phyloP scores from a whole-genome alignment of 2,113 vertebrate species.

The Zeus faber region DNA sequence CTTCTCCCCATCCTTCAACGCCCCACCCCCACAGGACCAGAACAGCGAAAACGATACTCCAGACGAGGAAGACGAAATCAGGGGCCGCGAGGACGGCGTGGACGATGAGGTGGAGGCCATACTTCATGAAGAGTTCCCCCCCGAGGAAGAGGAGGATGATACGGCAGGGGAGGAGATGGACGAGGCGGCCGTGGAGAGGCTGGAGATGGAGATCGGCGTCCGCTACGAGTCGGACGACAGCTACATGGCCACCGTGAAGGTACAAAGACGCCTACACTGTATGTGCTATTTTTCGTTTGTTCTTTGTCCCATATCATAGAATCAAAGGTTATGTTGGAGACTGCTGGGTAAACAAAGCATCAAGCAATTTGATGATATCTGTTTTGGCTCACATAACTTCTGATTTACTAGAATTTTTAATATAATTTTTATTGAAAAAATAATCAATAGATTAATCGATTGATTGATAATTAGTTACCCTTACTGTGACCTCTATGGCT shows the following conservation, averaged over 20 bases:
- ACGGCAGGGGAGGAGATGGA: conserved; percentile 79
- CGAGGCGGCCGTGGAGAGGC: conserved; percentile 67
- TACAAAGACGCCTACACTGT: conserved; percentile 33
- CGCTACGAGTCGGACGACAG: conserved; percentile 77
- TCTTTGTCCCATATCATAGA: too few species aligned
- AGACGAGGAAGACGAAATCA: conserved; percentile 62
- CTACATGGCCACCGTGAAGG: conserved; percentile 72
- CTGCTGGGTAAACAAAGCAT: too few species aligned
- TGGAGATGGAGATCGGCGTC: conserved; percentile 80
- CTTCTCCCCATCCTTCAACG: conserved; percentile 11
- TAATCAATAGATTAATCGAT: too few species aligned
- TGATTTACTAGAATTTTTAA: too few species aligned
- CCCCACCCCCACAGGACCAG: conserved; percentile 5
- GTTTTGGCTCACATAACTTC: too few species aligned
- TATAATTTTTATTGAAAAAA: too few species aligned
- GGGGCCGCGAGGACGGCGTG: conserved; percentile 51
- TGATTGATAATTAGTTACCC: too few species aligned
- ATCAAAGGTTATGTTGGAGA: too few species aligned
- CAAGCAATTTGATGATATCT: too few species aligned
- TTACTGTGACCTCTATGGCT: too few species aligned
- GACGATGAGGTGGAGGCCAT: conserved; percentile 77
- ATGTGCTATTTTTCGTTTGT: too few species aligned
- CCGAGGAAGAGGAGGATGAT: conserved; percentile 71
- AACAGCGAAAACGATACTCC: conserved; percentile 40
- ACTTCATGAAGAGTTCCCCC: conserved; percentile 82